Conservation (phyloP, 1,140 invertebrate species). For the Ceratitis capitata region DNA sequence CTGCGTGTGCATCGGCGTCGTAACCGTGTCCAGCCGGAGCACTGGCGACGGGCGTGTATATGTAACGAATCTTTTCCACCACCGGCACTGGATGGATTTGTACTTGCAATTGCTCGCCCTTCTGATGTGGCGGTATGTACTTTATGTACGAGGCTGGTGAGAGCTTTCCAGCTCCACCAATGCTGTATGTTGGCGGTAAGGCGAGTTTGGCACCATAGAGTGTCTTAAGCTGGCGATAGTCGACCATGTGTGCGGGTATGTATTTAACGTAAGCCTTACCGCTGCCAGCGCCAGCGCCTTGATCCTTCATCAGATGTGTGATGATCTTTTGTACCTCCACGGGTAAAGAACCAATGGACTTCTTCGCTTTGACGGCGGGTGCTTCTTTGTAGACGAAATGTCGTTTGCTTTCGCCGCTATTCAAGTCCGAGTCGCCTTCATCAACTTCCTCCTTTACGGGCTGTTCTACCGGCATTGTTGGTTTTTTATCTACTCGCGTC, state of each 20-base stretch:
- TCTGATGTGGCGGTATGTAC: neutral
- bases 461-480: neutral
- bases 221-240: conserved; percentile 49
- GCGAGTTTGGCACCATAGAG: conserved; percentile 45
- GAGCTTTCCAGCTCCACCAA: neutral
- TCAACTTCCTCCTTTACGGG: neutral
- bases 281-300: conserved; percentile 46
- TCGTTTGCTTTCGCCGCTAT: conserved; percentile 51
- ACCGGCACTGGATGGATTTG: conserved; percentile 61
- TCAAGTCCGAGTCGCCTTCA: conserved; percentile 38
- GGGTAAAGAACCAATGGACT: conserved; percentile 50
- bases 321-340: conserved; percentile 62
- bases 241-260: conserved; percentile 51
- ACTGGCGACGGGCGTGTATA: conserved; percentile 48
- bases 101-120: conserved; percentile 50
- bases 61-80: conserved; percentile 59
- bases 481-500: neutral
- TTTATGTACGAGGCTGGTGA: neutral
- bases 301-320: conserved; percentile 53
- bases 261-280: conserved; percentile 60
- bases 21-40: neutral
- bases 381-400: conserved; percentile 55
- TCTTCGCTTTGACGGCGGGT: conserved; percentile 52
- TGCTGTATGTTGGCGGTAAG: conserved; percentile 33
- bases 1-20: neutral